Conservation (phyloP, 1,140 invertebrate genomes). For the Drosophila truncata region DNA sequence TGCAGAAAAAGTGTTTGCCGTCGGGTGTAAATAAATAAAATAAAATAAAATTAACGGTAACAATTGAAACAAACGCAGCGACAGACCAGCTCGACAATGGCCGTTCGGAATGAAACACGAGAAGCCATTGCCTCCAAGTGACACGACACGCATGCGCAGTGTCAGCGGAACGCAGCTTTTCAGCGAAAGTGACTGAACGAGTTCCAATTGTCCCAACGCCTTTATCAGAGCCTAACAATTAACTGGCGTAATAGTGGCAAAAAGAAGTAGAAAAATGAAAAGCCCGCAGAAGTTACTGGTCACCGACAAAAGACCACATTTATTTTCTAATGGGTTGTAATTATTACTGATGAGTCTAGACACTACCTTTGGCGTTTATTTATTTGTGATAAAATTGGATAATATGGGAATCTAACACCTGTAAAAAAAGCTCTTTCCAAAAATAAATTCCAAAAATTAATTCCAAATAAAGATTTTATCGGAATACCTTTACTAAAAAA, state of each 20-base stretch:
- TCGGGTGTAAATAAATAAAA: slow-evolving; percentile 63
- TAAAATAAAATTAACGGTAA: slow-evolving; percentile 78
- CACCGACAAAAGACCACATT: not conserved
- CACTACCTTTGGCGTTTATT: not conserved
- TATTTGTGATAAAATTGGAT: not conserved
- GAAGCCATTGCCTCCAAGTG: slow-evolving; percentile 19
- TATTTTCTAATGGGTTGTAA: slow-evolving; percentile 21
- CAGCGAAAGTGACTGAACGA: slow-evolving; percentile 82
- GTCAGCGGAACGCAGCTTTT: slow-evolving; percentile 61
- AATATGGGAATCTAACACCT: not conserved
- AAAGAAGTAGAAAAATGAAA: slow-evolving; percentile 30
- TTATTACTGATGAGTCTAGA: slow-evolving; percentile 10
- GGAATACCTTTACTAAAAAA: no score
- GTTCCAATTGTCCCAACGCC: slow-evolving; percentile 72
- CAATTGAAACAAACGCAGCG: slow-evolving; percentile 75
- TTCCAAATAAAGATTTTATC: not conserved
- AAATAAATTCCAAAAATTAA: no score
- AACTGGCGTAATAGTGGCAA: slow-evolving; percentile 74
- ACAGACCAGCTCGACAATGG: slow-evolving; percentile 48
- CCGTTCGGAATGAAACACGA: slow-evolving; percentile 54
- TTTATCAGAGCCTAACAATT: slow-evolving; percentile 64
- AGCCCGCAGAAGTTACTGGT: slow-evolving; percentile 45
- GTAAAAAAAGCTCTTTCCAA: not conserved
- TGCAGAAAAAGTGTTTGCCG: slow-evolving; percentile 68
- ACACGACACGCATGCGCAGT: slow-evolving; percentile 52